Evolutionary conservation across 2,888 invertebrate species (phyloP), one percentile per base, ranked within the genome.

Genomic region (Hemicrepidius hirtus): DNA sequence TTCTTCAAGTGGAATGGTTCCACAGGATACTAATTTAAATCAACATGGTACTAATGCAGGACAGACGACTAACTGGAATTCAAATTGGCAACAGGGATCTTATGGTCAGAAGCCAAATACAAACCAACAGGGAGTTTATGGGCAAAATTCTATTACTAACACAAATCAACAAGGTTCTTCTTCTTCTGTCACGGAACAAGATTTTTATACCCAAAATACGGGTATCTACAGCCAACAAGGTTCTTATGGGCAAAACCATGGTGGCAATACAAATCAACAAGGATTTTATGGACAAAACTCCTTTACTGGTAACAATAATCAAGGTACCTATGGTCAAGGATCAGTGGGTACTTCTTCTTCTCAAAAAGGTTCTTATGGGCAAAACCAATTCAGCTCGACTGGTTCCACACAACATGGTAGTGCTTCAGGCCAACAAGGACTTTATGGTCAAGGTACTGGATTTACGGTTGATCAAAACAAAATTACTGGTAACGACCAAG

Each of bases 401-500:
- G n/a, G n/a, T 4, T 28, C 28, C 6, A 6, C 28, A 28, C 28
- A 28, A 28, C 6, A 28, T 28, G 28, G 28, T 28, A 28, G 4
- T 28, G 28, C 28, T 28, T 4, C 28, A 6, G 28, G 28, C 3
- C 6, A 3, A 28, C 28, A 28, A 28, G 28, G 28, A 28, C 28
- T 4, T 28, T 28, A 28, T 28, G 28, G 6, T 6, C 32, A 32
- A 32, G 9, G 7, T 6, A 32, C 7, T 32, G 32, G 32, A 5
- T 6, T 9, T 9, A 6, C 32, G 4, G 9, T 5, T 6, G 7
- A 1, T 32, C 32, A 32, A 32, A 32, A 32, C 9, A 32, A 32
- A 32, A 44, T 44, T 44, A 46, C 46, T 1, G 28, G 16, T 18
- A 7, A 53, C 2, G 57, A 57, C 37, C 57, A 57, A 32, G 12